A percentile compares a stretch with the other conserved stretches of the same genome.
Evolutionary conservation across 37 sponge, comb jelly and placozoan genomes (phyloP).

Genomic region (Diacarnus erythraeanus): DNA sequence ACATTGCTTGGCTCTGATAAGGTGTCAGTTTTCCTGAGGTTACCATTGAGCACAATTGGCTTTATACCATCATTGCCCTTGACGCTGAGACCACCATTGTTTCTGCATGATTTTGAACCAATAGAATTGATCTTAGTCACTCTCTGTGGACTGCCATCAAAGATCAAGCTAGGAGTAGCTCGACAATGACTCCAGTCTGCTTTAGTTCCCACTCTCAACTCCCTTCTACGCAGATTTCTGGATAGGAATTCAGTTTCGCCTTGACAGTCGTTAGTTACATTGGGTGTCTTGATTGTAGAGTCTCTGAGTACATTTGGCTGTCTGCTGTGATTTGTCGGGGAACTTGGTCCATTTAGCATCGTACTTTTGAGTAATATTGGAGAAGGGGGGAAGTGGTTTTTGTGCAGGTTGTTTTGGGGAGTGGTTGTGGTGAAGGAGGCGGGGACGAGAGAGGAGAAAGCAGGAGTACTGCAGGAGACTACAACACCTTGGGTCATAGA

Average conservation of each 20-base stretch:
- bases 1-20: not conserved
- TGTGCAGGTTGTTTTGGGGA: not conserved
- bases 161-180: not conserved
- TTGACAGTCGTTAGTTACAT: no score
- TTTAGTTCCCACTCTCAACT: not conserved
- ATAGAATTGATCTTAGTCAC: not conserved
- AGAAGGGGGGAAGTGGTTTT: not conserved
- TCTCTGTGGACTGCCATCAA: not conserved
- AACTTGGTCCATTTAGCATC: not conserved
- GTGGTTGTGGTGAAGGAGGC: not conserved
- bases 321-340: not conserved
- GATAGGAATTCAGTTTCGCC: no score
- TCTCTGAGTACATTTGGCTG: no score
- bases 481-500: constrained; percentile 10
- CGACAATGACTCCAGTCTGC: not conserved
- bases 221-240: not conserved
- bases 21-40: not conserved
- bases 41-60: constrained; percentile 1
- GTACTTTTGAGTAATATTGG: not conserved
- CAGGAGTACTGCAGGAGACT: not conserved
- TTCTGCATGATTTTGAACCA: not conserved
- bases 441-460: constrained; percentile 7
- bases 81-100: not conserved
- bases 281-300: no score
- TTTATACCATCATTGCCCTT: not conserved